A percentile compares a stretch with the other conserved stretches of the same genome.
phyloP scores from a whole-genome alignment of 2,888 invertebrate genomes.

The Hyles lineata region DNA sequence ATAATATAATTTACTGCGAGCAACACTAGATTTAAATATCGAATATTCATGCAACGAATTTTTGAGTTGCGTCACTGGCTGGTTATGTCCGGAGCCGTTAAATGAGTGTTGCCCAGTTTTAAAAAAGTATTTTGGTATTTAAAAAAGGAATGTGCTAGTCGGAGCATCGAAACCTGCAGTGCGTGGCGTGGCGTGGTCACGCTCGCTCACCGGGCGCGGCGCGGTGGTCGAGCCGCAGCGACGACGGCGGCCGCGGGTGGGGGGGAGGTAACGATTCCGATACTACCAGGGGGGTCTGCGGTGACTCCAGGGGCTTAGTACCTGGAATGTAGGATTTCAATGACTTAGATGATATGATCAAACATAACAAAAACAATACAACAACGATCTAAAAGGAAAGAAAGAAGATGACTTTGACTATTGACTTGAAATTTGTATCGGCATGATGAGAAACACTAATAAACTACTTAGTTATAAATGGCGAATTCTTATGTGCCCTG shows the following conservation, averaged over 20 bases:
- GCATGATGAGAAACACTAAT: no score
- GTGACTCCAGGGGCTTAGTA: slow-evolving; percentile 93
- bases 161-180: slow-evolving; percentile 73
- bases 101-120: slow-evolving; percentile 11
- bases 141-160: slow-evolving; percentile 67
- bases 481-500: no score
- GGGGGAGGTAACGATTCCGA: slow-evolving; percentile 77
- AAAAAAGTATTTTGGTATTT: slow-evolving; percentile 5
- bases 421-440: no score
- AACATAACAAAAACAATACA: neutral
- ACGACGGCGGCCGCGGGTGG: slow-evolving; percentile 79
- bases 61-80: slow-evolving; percentile 8
- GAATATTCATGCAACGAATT: slow-evolving; percentile 34
- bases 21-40: slow-evolving; percentile 27
- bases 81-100: slow-evolving; percentile 38
- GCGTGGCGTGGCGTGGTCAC: slow-evolving; percentile 70
- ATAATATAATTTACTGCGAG: slow-evolving; percentile 24
- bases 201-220: slow-evolving; percentile 85
- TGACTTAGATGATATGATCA: neutral
- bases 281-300: slow-evolving; percentile 90
- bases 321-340: slow-evolving; percentile 57
- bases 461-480: no score
- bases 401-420: no score
- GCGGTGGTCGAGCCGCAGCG: slow-evolving; percentile 83
- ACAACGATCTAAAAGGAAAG: no score